A percentile compares a stretch with the other conserved stretches of the same genome.
Evolutionary conservation across 2,797 vertebrate genomes (phyloP).

Genomic region (Phalanger gymnotis): DNA sequence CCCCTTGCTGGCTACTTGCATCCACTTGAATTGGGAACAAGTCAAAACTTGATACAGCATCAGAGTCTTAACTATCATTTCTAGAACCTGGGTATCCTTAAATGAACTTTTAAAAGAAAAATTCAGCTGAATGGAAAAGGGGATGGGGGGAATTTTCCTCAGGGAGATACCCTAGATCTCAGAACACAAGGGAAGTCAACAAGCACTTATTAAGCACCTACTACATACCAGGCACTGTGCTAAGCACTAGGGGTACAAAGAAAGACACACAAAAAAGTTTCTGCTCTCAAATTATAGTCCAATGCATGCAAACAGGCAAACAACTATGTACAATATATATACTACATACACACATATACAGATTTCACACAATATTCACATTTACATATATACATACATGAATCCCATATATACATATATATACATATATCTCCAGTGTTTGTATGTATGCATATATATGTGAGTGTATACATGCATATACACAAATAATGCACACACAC

Average conservation of each 20-base stretch:
- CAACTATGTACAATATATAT: background rate
- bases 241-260: too few relatives aligned
- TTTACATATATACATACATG: background rate
- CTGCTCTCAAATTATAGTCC: rapidly evolving
- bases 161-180: background rate
- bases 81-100: background rate
- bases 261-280: rapidly evolving
- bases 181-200: background rate
- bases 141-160: background rate
- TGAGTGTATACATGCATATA: background rate
- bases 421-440: background rate
- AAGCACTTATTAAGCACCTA: background rate
- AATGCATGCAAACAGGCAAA: rapidly evolving
- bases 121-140: background rate
- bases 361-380: too few relatives aligned
- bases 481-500: background rate
- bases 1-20: background rate
- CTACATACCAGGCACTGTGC: background rate
- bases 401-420: too few relatives aligned
- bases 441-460: background rate
- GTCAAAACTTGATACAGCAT: background rate
- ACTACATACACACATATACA: background rate
- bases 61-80: background rate
- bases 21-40: background rate
- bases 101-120: background rate